Evolutionary conservation across 30 jellyfish, hydroid and myxozoan species (phyloP).

Genomic region (Haliclystus octoradiatus): DNA sequence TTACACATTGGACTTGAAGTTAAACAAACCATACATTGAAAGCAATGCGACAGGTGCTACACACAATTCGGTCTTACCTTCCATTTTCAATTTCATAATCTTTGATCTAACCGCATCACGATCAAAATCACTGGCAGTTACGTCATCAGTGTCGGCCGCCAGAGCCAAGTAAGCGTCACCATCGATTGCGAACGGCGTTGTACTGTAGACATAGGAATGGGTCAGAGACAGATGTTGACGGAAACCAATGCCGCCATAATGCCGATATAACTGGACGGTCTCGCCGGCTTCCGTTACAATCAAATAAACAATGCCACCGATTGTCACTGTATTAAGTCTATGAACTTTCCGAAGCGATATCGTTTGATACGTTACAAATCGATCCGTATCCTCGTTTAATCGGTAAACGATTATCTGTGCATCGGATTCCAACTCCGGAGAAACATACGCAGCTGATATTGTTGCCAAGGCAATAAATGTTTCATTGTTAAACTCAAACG

Average conservation of each 20-base stretch:
- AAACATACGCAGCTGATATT: not conserved
- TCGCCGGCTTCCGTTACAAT: not conserved
- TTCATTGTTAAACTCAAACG: not conserved
- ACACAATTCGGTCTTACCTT: not conserved
- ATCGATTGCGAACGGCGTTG: not conserved
- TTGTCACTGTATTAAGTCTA: not conserved
- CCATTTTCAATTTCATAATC: not conserved
- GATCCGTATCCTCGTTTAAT: not conserved
- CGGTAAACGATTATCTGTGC: not conserved
- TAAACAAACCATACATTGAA: too few species aligned
- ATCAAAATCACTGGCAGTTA: not conserved
- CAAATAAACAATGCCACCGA: not conserved
- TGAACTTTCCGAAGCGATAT: not conserved
- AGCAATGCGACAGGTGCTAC: too few species aligned
- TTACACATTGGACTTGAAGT: too few species aligned
- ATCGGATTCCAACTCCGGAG: not conserved
- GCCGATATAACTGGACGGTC: not conserved
- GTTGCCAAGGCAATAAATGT: not conserved
- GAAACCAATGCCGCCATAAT: not conserved
- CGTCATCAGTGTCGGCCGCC: not conserved
- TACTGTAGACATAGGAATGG: not conserved
- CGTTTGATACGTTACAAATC: not conserved
- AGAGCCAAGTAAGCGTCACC: not conserved
- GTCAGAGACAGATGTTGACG: not conserved
- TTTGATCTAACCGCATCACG: not conserved